Percentiles rank a stretch among this genome's conserved stretches.
phyloP scores from a whole-genome alignment of 2,797 vertebrate species.

The Macrochelys suwanniensis region DNA sequence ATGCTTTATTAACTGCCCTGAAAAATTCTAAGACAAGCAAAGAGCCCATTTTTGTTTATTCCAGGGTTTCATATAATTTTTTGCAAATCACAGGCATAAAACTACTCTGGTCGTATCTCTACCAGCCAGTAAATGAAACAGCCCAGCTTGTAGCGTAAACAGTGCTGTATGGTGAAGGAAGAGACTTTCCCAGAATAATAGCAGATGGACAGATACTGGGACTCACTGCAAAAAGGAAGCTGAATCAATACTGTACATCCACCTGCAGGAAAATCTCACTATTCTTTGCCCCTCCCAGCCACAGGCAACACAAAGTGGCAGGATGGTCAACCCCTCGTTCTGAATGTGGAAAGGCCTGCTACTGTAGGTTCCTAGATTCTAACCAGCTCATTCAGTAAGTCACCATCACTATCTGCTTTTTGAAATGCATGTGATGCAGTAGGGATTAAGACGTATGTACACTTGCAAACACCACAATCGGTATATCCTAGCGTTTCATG shows the following conservation, averaged over 20 bases:
- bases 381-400: neutral
- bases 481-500: neutral
- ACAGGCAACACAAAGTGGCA: neutral
- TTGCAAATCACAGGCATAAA: neutral
- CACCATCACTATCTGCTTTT: accelerated
- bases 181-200: neutral
- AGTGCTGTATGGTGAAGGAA: neutral
- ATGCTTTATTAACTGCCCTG: neutral
- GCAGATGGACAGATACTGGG: neutral
- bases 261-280: neutral
- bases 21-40: accelerated
- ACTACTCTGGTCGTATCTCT: neutral
- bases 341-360: neutral
- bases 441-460: accelerated
- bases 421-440: accelerated
- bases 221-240: neutral
- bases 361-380: neutral
- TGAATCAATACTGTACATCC: neutral
- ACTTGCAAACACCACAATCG: neutral
- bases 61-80: neutral
- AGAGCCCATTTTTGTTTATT: neutral
- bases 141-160: neutral
- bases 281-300: neutral
- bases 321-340: neutral
- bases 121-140: neutral